Evolutionary conservation across 2,797 vertebrate species (phyloP).

Genomic region (Dryobates pubescens): DNA sequence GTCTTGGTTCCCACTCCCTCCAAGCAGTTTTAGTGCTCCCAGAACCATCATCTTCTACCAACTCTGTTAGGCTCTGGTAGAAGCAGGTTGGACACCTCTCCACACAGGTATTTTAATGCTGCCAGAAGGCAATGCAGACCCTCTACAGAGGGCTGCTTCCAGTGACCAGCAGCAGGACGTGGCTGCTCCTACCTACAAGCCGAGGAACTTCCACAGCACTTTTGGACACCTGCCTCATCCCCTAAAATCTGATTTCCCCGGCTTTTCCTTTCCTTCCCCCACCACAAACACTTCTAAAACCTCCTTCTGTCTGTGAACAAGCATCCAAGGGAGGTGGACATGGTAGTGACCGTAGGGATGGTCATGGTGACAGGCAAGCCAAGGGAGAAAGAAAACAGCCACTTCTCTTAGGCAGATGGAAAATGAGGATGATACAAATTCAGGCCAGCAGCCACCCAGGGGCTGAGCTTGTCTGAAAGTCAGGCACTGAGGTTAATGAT

Average conservation of each 20-base stretch:
- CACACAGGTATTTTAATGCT: background rate
- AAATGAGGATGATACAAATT: background rate
- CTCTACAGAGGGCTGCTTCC: background rate
- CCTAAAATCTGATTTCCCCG: background rate
- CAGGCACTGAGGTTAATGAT: background rate
- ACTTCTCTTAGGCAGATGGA: background rate
- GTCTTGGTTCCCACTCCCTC: background rate
- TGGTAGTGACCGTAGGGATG: background rate
- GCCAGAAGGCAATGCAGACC: background rate
- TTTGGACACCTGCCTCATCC: background rate
- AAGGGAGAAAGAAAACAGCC: background rate
- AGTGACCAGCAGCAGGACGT: background rate
- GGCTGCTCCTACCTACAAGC: background rate
- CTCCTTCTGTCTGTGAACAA: background rate
- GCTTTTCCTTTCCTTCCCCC: background rate
- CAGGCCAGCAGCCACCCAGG: background rate
- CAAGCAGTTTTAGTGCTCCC: background rate
- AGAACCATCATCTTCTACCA: background rate
- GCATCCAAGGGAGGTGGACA: background rate
- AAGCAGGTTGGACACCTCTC: background rate
- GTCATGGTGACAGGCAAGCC: background rate
- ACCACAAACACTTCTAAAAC: background rate
- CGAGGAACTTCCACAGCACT: background rate
- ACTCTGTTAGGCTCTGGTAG: background rate
- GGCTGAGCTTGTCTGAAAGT: background rate